Base-by-base conservation (phyloP, 2,888 invertebrate species). In the Rambutsinella grinnellia region DNA sequence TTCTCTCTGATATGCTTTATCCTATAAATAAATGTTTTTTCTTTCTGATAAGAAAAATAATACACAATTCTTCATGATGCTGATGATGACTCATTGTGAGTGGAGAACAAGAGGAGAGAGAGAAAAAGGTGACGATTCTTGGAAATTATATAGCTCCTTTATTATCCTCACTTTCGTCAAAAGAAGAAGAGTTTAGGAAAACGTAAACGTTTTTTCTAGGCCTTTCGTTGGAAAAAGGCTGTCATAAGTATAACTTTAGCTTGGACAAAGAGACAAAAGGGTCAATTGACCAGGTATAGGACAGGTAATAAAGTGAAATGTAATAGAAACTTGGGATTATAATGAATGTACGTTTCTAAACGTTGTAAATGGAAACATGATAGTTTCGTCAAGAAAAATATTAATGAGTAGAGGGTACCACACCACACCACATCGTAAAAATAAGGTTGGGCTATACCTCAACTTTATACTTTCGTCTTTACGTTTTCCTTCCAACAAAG, bases 111-210 rank as follows among this genome's bases (percentile, higher is more conserved):
- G 15, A 27, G 19, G 23, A 36, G 13, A 21, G 27, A 57, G 57
- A 36, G 53, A 8, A 26, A 36, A 47, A 67, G 67, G 58, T 67
- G 58, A 57, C 49, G 57, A 57, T 49, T 67, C 67, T 2, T 2
- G 15, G 56, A 26, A 57, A 3, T 47, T 28, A n/a, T 26, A 23
- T 36, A 13, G 5, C 13, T 17, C 13, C 36, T 36, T 13, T 36
- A 8, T 36, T 36, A 13, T 36, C 19, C n/a, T 49, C 49, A 49
- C 49, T 3, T 49, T 10, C 49, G 44, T 36, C 36, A 13, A 5
- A 36, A 13, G 36, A 36, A 36, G 13, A 36, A 36, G 44, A 44
- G 6, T 44, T 13, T 6, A 13, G 44, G 13, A 44, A n/a, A 17
- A n/a, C 49, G 49, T n/a, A 36, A 36, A 36, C 36, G 36, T 36